phyloP scores from a whole-genome alignment of 2,888 invertebrate species.

The Hybos culiciformis region DNA sequence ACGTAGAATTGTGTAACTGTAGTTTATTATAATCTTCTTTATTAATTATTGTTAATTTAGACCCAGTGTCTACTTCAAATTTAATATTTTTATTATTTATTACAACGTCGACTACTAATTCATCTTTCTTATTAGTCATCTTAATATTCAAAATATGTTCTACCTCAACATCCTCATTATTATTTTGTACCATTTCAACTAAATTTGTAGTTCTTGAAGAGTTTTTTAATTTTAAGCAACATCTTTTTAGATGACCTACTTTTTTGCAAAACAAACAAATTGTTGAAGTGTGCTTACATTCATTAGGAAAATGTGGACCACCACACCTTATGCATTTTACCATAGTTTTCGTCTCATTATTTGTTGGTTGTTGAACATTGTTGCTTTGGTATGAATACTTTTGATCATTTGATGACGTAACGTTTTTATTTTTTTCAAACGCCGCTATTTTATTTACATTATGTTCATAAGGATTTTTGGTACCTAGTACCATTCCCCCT shows the following conservation, averaged over 20 bases:
- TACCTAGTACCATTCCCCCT: slow-evolving; percentile 10
- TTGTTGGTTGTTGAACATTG: not conserved
- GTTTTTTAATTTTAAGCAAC: not conserved
- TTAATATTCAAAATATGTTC: not conserved
- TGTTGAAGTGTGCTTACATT: not conserved
- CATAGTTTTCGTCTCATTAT: not conserved
- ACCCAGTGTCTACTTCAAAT: not conserved
- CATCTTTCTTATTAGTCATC: too few relatives aligned
- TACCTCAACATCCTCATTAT: not conserved
- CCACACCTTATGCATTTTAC: not conserved
- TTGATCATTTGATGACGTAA: too few relatives aligned
- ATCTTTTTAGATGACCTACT: not conserved
- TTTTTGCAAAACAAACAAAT: not conserved
- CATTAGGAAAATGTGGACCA: not conserved
- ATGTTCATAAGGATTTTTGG: too few relatives aligned
- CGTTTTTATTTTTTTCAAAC: not conserved
- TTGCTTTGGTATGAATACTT: not conserved
- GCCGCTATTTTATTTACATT: not conserved
- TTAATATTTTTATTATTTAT: not conserved
- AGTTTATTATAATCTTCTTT: not conserved
- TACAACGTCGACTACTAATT: not conserved
- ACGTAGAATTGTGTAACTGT: not conserved
- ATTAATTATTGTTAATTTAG: not conserved
- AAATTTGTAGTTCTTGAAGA: too few relatives aligned
- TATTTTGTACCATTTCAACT: too few relatives aligned